Percentiles rank a stretch among this genome's conserved stretches.
phyloP scores from a whole-genome alignment of 2,888 invertebrate genomes.

The Euzetes globulus region DNA sequence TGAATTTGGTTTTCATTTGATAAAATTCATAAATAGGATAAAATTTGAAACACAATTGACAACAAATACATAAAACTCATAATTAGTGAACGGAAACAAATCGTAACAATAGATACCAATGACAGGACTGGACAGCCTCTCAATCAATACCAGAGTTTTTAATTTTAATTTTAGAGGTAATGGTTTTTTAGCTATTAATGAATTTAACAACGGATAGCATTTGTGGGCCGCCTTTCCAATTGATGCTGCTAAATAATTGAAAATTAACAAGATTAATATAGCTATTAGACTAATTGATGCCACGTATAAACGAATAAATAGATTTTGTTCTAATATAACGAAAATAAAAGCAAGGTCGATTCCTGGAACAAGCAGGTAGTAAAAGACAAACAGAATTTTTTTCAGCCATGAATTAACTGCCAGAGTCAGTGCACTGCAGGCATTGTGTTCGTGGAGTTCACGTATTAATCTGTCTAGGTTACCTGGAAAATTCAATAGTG shows the following conservation, averaged over 20 bases:
- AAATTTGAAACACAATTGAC: not conserved
- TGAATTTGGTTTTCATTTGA: no score
- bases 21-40: not conserved
- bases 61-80: not conserved
- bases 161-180: not conserved
- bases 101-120: slow-evolving; percentile 5
- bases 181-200: not conserved
- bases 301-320: no score
- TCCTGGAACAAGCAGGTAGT: no score
- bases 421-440: no score
- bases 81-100: not conserved
- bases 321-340: no score
- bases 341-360: no score
- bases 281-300: no score
- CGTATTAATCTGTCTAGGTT: no score
- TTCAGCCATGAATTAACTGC: no score
- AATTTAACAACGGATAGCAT: not conserved
- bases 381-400: no score
- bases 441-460: no score
- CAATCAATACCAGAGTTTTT: not conserved
- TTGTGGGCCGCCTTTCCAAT: not conserved
- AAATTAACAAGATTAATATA: not conserved
- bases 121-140: not conserved
- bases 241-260: not conserved
- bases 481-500: no score